Evolutionary conservation across 2,797 vertebrate species (phyloP).

Genomic region (Pseudotriccus pelzelni): DNA sequence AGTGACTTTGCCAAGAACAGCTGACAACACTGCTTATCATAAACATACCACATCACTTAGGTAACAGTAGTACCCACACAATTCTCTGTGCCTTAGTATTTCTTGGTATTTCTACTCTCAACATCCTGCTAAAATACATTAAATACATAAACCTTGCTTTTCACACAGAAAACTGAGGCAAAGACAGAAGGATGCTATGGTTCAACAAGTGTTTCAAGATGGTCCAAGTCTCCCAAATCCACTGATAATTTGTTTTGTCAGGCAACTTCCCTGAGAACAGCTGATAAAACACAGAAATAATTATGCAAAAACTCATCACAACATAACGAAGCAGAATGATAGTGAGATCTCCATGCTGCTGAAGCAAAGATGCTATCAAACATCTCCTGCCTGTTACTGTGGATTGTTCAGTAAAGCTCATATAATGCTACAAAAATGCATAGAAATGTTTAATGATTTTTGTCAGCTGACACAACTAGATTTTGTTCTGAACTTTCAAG

Average conservation of each 20-base stretch:
- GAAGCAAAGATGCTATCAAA: background rate
- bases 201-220: constrained; percentile 34
- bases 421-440: background rate
- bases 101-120: background rate
- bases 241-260: constrained; percentile 14
- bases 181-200: constrained; percentile 5
- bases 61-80: background rate
- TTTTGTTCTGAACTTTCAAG: constrained; percentile 34
- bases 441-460: background rate
- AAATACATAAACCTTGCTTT: background rate
- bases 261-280: background rate
- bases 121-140: background rate
- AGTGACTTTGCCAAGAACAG: constrained; percentile 23
- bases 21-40: constrained; percentile 29
- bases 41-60: constrained; percentile 17
- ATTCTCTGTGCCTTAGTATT: background rate
- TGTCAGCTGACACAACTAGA: background rate
- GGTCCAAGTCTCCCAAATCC: background rate
- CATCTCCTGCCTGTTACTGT: background rate
- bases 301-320: constrained; percentile 15
- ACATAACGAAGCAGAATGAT: background rate
- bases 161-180: background rate
- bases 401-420: background rate
- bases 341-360: background rate
- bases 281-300: constrained; percentile 49